These are phyloP conservation scores for Allobates femoralis DNA, from an alignment of 2,797 vertebrate genomes.

Conservation along the genomic window DNA sequence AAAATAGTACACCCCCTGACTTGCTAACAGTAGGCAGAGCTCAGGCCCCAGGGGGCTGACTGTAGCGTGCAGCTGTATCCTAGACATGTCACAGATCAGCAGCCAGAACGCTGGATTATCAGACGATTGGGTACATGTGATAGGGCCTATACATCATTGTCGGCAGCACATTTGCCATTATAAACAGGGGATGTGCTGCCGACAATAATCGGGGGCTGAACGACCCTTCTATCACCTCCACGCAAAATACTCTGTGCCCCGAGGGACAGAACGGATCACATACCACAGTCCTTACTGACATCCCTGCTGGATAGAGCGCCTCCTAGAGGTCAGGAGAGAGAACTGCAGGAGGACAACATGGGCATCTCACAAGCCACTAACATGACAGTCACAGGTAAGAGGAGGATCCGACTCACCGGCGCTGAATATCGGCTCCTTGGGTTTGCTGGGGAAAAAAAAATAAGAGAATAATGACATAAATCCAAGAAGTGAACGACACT, in stretches of 20 bases:
- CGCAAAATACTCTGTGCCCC: neutral
- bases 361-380: neutral
- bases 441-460: constrained; percentile 86
- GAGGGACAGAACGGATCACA: neutral
- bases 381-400: neutral
- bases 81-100: too few species aligned
- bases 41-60: too few species aligned
- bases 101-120: too few species aligned
- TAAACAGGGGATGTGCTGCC: too few species aligned
- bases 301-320: neutral
- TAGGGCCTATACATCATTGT: too few species aligned
- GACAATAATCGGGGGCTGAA: too few species aligned
- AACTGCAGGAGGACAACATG: neutral
- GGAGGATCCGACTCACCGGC: constrained; percentile 84
- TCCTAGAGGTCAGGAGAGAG: neutral
- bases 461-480: neutral
- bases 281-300: neutral
- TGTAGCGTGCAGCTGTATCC: too few species aligned
- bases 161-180: too few species aligned
- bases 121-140: too few species aligned
- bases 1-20: too few species aligned
- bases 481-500: neutral
- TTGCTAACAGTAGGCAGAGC: too few species aligned
- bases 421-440: constrained; percentile 96
- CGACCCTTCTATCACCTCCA: neutral